Percentiles rank a stretch among this genome's conserved stretches.
phyloP scores from a whole-genome alignment of 2,888 invertebrate species.

The Spilosoma lubricipeda region DNA sequence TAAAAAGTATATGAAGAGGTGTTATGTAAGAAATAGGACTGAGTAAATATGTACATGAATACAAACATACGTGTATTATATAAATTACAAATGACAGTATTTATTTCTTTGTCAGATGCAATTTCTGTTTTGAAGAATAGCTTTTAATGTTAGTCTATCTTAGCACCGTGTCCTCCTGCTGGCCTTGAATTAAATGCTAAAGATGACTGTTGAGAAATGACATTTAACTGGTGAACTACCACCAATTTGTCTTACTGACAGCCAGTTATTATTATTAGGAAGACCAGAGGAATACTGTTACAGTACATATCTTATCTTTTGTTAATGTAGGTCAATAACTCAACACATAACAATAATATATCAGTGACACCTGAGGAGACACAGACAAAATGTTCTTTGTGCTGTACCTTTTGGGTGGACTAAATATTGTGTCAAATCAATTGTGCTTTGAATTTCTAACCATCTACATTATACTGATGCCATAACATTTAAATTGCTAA shows the following conservation, averaged over 20 bases:
- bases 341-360: not conserved
- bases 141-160: not conserved
- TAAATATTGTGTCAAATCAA: not conserved
- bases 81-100: not conserved
- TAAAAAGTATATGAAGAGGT: not conserved
- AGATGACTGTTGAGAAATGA: no score
- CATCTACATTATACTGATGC: not conserved
- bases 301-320: not conserved
- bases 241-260: not conserved
- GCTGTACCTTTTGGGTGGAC: not conserved
- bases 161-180: no score
- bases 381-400: not conserved
- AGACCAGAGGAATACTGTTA: not conserved
- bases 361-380: not conserved
- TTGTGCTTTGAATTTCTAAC: not conserved
- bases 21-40: not conserved
- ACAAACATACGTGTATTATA: no score
- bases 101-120: not conserved
- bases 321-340: not conserved
- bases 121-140: not conserved
- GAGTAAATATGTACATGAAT: not conserved
- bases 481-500: constrained; percentile 5
- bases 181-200: no score
- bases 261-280: not conserved
- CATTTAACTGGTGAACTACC: not conserved